Evolutionary conservation across 2,888 invertebrate genomes (phyloP), one percentile per base, ranked within the genome.

Genomic region (Pimpla rufipes): DNA sequence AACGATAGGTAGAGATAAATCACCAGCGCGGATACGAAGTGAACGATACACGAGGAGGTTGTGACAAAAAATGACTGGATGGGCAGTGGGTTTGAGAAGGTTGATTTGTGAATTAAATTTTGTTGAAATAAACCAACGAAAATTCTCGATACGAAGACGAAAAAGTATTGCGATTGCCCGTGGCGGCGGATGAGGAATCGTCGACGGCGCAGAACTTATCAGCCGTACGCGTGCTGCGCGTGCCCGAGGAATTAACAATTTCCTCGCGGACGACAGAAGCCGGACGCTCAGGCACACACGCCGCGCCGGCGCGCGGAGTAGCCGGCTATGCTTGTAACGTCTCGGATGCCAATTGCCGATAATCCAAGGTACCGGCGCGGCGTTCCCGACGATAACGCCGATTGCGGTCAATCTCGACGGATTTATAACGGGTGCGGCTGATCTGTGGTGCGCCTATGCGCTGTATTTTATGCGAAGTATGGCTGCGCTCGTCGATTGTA

Each of bases 291-390:
- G 18, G 37, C 16, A 13, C 35, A 37, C 73, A 47, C 71, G 59
- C 81, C 82, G 86, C 62, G 64, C 76, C 80, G 55, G 52, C 59
- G 80, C 23, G 52, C 23, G 45, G 47, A 79, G 79, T 87, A 86
- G 83, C 85, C 87, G 87, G 84, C 87, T 16, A 85, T 86, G 88
- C 87, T 87, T 87, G 87, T 87, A 90, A 90, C 88, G 90, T 89
- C 87, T 87, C 88, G 90, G 88, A 89, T 88, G 88, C 89, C 90
- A 89, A 89, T 90, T 89, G 90, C 82, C 89, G 89, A 90, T 90
- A 90, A 90, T 90, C 88, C 89, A 89, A 90, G 89, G 88, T 86
- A 88, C 85, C 80, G 85, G 76, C 84, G 37, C 62, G 16, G 37
- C 84, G 83, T 85, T 86, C 85, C 84, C 86, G 86, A 85, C 88